Base-by-base conservation (phyloP, 2,888 invertebrate species). In the Habroteleia sp. region DNA sequence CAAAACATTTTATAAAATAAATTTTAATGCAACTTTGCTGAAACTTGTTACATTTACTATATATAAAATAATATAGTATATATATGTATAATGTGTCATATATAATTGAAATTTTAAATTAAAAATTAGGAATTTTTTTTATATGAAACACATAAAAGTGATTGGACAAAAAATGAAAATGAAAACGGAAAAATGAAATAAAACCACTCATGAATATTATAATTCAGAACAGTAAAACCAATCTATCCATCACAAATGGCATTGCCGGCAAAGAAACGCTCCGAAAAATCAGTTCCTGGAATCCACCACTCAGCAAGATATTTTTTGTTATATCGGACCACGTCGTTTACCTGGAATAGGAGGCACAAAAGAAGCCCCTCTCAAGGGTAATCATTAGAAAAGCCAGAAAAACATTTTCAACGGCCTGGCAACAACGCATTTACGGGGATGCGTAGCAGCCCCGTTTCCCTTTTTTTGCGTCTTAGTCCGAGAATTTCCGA, bases 211-310 rank as follows among this genome's bases (percentile, higher is more conserved):
- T 7, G 13, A 41, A 56, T 42, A 56, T 56, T 56, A 41, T 13
- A 23, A 33, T 23, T 27, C 14, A 29, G 8, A 3, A 17, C 20
- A 29, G 7, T 37, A 41, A 23, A 17, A 6, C 3, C 13, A 42
- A 33, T 56, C 31, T 31, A 56, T 56, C 33, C 42, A 23, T 56
- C 56, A 31, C 54, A n/a, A 54, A 16, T 16, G 10, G 11, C 7
- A 39, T 39, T 6, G 13, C n/a, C 17, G 20, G 35, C 13, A 16
- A 37, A 52, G 27, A 39, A 54, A 4, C 54, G 14, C 56, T 4
- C 23, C 56, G 31, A 42, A 56, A 56, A 56, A 56, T 42, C 41
- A 16, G 33, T 52, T 65, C 50, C 42, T 10, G 16, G 63, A 52
- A 65, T 23, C 33, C 3, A 1, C 20, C n/a, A n/a, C 10, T 16